phyloP scores from a whole-genome alignment of 2,797 vertebrate genomes.

The Clamator glandarius region DNA sequence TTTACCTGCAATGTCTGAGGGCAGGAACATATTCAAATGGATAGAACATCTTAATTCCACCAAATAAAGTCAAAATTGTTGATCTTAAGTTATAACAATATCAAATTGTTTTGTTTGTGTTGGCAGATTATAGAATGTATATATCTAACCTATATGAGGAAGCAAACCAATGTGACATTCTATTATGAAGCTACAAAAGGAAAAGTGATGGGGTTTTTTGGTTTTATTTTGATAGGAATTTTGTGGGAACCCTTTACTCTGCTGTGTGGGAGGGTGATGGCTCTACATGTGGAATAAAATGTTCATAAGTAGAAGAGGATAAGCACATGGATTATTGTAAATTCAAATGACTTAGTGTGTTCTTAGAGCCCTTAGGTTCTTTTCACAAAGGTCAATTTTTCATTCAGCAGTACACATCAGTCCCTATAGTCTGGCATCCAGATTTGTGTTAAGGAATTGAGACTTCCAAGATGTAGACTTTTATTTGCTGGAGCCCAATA shows the following conservation, averaged over 20 bases:
- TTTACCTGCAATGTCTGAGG: background rate
- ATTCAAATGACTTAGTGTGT: background rate
- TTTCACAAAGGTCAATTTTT: background rate
- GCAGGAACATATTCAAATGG: background rate
- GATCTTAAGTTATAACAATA: background rate
- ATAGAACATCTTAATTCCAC: background rate
- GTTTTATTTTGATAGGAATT: background rate
- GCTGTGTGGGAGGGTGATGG: accelerated
- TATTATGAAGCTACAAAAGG: background rate
- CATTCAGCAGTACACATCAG: background rate
- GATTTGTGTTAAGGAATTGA: background rate
- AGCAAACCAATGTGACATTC: background rate
- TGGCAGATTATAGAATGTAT: background rate
- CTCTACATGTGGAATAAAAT: background rate
- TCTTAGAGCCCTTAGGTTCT: background rate
- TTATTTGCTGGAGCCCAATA: slow-evolving; percentile 11
- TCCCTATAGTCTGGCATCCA: background rate
- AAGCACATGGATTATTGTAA: background rate
- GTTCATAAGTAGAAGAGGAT: background rate
- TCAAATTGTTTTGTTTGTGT: background rate
- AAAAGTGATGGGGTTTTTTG: background rate
- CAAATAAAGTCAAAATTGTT: background rate
- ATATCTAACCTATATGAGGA: background rate
- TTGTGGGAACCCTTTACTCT: background rate
- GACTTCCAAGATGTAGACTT: slow-evolving; percentile 27